Evolutionary conservation across 2,113 vertebrate genomes (phyloP).

Genomic region (Cryptotis parvus): DNA sequence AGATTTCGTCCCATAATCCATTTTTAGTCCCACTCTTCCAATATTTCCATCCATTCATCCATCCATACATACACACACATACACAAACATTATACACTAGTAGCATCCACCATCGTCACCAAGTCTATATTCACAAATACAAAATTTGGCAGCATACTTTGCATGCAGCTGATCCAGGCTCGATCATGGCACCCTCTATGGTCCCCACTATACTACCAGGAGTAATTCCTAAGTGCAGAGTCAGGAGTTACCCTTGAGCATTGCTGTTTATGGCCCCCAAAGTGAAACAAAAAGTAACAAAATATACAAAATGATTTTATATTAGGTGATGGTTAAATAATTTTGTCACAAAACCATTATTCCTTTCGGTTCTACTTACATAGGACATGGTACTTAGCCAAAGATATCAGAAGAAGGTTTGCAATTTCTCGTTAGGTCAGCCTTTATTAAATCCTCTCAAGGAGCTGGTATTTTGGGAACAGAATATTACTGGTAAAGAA

Average conservation of each 20-base stretch:
- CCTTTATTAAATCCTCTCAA: slow-evolving; percentile 75
- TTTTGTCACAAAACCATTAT: slow-evolving; percentile 16
- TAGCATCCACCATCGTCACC: background rate
- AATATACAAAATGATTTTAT: background rate
- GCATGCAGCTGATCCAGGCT: too few species aligned
- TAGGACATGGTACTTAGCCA: background rate
- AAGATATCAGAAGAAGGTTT: slow-evolving; percentile 43
- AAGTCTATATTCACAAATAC: background rate
- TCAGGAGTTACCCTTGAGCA: too few species aligned
- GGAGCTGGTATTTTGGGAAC: slow-evolving; percentile 70
- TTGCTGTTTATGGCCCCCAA: too few species aligned
- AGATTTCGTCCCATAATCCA: background rate
- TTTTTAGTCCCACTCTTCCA: background rate
- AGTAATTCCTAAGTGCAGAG: too few species aligned
- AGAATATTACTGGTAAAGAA: slow-evolving; percentile 75
- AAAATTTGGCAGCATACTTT: background rate
- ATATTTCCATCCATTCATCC: background rate
- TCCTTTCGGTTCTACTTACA: background rate
- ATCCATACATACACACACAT: background rate
- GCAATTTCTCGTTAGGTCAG: slow-evolving; percentile 47
- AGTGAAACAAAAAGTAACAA: too few species aligned
- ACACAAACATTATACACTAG: background rate
- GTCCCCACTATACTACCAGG: too few species aligned
- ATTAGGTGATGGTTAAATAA: background rate
- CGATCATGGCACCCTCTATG: too few species aligned